Percentiles rank a stretch among this genome's conserved stretches.
Evolutionary conservation across 2,797 vertebrate genomes (phyloP).

Genomic region (Gymnopithys bicolor): DNA sequence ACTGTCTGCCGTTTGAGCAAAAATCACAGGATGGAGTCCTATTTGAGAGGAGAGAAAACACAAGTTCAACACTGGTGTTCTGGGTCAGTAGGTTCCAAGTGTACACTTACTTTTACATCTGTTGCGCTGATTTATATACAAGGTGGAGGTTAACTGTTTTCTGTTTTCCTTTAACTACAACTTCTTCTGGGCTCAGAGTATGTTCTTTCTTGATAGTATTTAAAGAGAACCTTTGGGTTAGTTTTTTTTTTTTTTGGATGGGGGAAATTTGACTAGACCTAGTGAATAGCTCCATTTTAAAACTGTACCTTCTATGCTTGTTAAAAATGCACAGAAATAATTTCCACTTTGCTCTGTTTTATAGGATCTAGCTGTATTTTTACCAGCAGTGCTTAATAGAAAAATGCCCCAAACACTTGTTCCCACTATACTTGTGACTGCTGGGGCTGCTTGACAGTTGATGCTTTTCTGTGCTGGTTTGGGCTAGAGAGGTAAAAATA

Average conservation of each 20-base stretch:
- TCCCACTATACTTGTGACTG: not conserved
- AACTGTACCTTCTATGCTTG: not conserved
- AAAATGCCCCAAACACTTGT: not conserved
- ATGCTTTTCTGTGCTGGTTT: not conserved
- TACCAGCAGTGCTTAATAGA: not conserved
- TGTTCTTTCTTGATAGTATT: not conserved
- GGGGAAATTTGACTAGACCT: not conserved
- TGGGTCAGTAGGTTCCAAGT: conserved; percentile 48
- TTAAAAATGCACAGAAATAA: not conserved
- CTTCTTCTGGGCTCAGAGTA: not conserved
- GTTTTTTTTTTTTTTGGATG: not conserved
- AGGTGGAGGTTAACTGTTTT: conserved; percentile 47
- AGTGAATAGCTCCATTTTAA: not conserved
- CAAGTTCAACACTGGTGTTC: not conserved
- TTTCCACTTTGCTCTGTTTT: not conserved
- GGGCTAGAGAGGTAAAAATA: not conserved
- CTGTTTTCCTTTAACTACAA: conserved; percentile 26
- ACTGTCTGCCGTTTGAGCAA: not conserved
- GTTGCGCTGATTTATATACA: conserved; percentile 45
- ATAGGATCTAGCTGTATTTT: not conserved
- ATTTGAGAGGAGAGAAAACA: not conserved
- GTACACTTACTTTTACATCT: conserved; percentile 53
- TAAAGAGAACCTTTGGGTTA: not conserved
- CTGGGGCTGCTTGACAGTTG: not conserved
- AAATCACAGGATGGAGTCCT: not conserved